A percentile compares a stretch with the other conserved stretches of the same genome.
These are phyloP conservation scores for Papio anubis DNA, from an alignment of 2,113 vertebrate species.

Conservation along the genomic window DNA sequence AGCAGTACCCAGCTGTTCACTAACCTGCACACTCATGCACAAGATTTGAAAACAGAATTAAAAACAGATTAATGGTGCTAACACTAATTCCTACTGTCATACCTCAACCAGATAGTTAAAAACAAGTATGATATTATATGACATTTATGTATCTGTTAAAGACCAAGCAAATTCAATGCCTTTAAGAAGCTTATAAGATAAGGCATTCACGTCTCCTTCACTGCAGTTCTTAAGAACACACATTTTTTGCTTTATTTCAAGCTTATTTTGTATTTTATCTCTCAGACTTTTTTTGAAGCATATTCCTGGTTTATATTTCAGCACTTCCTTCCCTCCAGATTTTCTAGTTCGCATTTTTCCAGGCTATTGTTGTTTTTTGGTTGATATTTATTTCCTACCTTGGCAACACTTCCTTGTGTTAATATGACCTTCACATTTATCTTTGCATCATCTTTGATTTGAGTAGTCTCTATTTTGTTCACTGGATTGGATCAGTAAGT, in stretches of 20 bases:
- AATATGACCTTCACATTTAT: conserved; percentile 58
- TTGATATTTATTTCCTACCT: conserved; percentile 37
- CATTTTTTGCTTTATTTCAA: not conserved
- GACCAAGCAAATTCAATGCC: not conserved
- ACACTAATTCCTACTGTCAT: not conserved
- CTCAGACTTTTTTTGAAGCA: not conserved
- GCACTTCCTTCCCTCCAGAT: not conserved
- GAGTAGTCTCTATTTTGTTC: not conserved
- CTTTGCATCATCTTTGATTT: not conserved
- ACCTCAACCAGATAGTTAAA: not conserved
- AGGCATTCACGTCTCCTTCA: not conserved
- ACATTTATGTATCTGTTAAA: not conserved
- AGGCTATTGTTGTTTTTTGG: not conserved
- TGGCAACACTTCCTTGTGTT: conserved; percentile 39
- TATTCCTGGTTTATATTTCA: conserved; percentile 21
- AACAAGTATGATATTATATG: not conserved
- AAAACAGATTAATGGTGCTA: not conserved
- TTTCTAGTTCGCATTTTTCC: not conserved
- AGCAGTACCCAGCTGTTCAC: not conserved
- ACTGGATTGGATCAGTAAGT: not conserved
- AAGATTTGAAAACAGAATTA: not conserved
- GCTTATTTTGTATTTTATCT: not conserved
- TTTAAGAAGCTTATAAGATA: not conserved
- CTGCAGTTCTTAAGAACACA: not conserved
- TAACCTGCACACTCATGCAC: not conserved